phyloP scores from a whole-genome alignment of 2,888 invertebrate genomes.

The Periphyllus acericola region DNA sequence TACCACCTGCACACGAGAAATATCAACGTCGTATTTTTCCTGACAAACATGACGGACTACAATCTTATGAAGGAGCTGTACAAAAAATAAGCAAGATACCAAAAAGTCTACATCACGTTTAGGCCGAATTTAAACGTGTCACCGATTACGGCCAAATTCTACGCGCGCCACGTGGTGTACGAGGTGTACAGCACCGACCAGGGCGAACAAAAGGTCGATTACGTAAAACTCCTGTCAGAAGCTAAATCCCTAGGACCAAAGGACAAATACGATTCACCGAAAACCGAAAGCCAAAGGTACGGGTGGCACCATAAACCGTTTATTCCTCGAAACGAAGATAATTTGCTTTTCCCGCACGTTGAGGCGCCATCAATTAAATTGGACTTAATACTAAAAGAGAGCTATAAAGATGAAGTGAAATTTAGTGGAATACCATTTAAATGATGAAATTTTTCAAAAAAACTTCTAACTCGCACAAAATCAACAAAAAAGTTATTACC shows the following conservation, averaged over 20 bases:
- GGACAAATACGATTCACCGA: conserved; percentile 25
- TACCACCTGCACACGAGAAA: no score
- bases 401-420: conserved; percentile 34
- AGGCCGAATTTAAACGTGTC: conserved; percentile 47
- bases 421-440: conserved; percentile 41
- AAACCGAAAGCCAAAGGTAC: conserved; percentile 51
- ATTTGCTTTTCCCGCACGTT: conserved; percentile 15
- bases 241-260: conserved; percentile 45
- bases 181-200: not conserved
- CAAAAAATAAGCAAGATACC: conserved; percentile 44
- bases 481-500: no score
- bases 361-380: conserved; percentile 43
- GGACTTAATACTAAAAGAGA: conserved; percentile 35
- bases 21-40: no score
- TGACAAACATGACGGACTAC: conserved; percentile 14
- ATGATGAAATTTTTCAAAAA: no score
- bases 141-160: conserved; percentile 46
- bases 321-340: conserved; percentile 37
- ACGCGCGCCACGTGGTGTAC: conserved; percentile 34
- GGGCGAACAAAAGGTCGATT: conserved; percentile 24
- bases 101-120: conserved; percentile 49
- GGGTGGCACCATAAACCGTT: conserved; percentile 35
- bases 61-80: conserved; percentile 29
- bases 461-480: no score
- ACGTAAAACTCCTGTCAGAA: conserved; percentile 28